These are phyloP conservation scores for Emydocephalus ijimae DNA, from an alignment of 2,113 vertebrate species.

Conservation along the genomic window DNA sequence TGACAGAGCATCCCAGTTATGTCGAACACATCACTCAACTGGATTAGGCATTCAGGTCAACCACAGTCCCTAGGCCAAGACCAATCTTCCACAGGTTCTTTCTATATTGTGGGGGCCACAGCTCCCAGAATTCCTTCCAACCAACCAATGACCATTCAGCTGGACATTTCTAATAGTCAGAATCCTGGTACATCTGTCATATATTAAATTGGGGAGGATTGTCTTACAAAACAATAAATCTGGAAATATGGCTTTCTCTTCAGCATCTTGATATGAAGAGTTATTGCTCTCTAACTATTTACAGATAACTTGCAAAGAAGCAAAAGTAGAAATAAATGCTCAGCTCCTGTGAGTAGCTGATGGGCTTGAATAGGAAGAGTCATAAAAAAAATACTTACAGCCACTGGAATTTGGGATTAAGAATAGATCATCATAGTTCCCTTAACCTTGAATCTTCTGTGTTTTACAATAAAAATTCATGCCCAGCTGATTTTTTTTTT, in stretches of 20 bases:
- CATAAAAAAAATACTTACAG: not conserved
- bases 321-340: not conserved
- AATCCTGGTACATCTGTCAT: not conserved
- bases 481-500: not conserved
- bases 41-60: not conserved
- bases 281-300: not conserved
- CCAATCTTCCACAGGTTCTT: not conserved
- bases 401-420: not conserved
- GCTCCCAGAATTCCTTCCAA: not conserved
- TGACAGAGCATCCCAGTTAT: not conserved
- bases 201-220: not conserved
- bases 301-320: not conserved
- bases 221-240: not conserved
- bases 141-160: not conserved
- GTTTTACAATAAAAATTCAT: not conserved
- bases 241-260: not conserved
- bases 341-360: not conserved
- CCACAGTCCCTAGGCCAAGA: not conserved
- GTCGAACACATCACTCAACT: not conserved
- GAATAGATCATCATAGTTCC: not conserved
- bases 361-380: not conserved
- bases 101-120: not conserved
- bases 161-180: not conserved
- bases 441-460: not conserved
- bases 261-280: not conserved